phyloP scores from a whole-genome alignment of 2,797 vertebrate species.

The Ibycter americanus region DNA sequence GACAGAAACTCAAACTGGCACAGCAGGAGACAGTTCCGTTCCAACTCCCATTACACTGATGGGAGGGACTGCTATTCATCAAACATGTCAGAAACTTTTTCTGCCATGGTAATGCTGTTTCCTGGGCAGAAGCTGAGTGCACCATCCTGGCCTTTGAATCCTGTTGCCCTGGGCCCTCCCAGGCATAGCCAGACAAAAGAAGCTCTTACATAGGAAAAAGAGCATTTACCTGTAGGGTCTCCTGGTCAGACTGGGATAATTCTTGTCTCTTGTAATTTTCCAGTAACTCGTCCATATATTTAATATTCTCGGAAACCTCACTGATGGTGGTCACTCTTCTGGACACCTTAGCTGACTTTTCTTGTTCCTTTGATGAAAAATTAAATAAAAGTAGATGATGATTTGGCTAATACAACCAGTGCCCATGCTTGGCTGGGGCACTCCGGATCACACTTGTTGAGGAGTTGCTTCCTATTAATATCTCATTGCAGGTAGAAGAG shows the following conservation, averaged over 20 bases:
- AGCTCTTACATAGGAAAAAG: not conserved
- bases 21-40: not conserved
- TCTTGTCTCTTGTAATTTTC: constrained; percentile 40
- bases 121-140: not conserved
- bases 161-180: not conserved
- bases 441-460: not conserved
- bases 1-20: not conserved
- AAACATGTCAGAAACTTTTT: not conserved
- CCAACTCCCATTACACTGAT: not conserved
- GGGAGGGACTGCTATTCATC: not conserved
- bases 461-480: not conserved
- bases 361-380: constrained; percentile 82
- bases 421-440: not conserved
- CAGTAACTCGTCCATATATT: constrained; percentile 77
- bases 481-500: not conserved
- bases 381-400: not conserved
- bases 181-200: not conserved
- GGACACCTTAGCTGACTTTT: constrained; percentile 81
- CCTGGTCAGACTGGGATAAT: constrained; percentile 50
- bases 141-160: not conserved
- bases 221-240: constrained; percentile 78
- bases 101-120: not conserved
- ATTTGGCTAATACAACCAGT: not conserved
- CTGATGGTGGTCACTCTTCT: constrained; percentile 76
- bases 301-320: constrained; percentile 80